phyloP scores from a whole-genome alignment of 2,113 vertebrate genomes.

The Pimephales promelas region DNA sequence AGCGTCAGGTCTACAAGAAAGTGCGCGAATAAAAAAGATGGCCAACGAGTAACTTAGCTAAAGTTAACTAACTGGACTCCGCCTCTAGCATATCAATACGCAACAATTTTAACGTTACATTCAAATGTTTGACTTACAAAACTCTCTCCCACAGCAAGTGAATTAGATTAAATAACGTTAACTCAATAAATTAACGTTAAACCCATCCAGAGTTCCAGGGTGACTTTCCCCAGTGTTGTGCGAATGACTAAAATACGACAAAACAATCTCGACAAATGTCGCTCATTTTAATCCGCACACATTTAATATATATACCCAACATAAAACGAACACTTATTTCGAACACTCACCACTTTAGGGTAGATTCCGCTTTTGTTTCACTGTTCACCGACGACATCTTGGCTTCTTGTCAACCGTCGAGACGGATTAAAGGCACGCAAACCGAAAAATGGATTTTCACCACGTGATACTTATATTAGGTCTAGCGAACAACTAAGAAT shows the following conservation, averaged over 20 bases:
- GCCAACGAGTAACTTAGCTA: too few relatives aligned
- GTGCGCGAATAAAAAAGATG: neutral
- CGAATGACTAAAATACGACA: neutral
- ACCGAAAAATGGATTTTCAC: neutral
- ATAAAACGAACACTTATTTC: neutral
- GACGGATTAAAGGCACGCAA: neutral
- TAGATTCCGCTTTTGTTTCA: neutral
- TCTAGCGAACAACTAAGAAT: neutral
- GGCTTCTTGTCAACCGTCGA: neutral
- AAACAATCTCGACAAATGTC: neutral
- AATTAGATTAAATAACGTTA: neutral
- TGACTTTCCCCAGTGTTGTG: neutral
- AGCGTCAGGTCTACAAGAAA: neutral
- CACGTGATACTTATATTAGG: neutral
- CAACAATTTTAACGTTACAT: neutral
- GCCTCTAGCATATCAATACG: neutral
- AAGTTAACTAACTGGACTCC: neutral
- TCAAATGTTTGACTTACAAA: too few relatives aligned
- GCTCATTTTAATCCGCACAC: neutral
- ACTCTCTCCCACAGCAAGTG: neutral
- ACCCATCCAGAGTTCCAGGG: neutral
- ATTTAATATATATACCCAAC: neutral
- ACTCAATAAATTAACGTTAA: neutral
- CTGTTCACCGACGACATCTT: neutral
- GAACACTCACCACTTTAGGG: constrained; percentile 3